Evolutionary conservation across 2,113 vertebrate species (phyloP), one percentile per base, ranked within the genome.

Genomic region (Murina feae): DNA sequence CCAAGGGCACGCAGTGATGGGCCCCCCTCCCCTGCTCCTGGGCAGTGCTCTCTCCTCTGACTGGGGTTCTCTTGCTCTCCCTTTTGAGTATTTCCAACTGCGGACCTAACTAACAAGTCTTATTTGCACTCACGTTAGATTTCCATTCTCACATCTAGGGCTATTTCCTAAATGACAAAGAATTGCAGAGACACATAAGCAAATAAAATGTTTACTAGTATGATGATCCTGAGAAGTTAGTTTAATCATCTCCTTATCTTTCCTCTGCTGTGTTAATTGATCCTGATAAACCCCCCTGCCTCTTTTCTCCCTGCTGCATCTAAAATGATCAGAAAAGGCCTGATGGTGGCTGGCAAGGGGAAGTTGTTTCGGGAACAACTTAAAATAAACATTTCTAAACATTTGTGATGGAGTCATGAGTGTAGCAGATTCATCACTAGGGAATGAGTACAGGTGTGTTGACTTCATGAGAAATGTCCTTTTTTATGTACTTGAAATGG

Each of bases 241-340:
- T 89, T 95, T 94, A 88, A 94, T 97, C 91, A 93, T 75, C 86
- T 28, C 13, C 58, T 51, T 75, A 60, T 95, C 90, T 96, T 96
- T 96, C 51, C 95, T 95, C 94, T 84, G 74, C 96, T 93, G 93
- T 96, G 90, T 97, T 97, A 96, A 96, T 96, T 97, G 96, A 96
- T 96, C 84, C 63, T 86, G 91, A 96, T 65, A 91, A 95, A 86
- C 88, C 78, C 71, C 47, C 65, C 30, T 74, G 68, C 65, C 75
- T 74, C 37, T 32, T 65, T 82, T 14, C 35, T 23, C 66, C 21
- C 8, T 75, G 63, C 79, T 88, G 39, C 74, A 95, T 89, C 39
- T 65, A 75, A 95, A 74, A 74, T 78, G 16, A 86, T 86, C 72
- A 78, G 86, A 90, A 86, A 95, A 93, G 72, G 35, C 53, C 49